Evolutionary conservation across 2,797 vertebrate species (phyloP), one percentile per base, ranked within the genome.

Genomic region (Sebastes matsubarae): DNA sequence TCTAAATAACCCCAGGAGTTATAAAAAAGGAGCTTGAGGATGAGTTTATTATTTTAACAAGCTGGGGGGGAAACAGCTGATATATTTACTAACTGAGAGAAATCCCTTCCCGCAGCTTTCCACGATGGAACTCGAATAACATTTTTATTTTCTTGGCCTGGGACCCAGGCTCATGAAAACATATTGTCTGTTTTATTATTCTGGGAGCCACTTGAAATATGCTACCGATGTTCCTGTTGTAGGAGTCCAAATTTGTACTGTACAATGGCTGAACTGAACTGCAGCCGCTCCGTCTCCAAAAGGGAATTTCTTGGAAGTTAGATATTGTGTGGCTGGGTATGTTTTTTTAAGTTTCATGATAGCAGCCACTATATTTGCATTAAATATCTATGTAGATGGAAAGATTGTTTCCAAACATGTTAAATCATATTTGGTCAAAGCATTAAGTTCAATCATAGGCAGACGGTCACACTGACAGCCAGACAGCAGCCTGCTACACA

Each of bases 171-270:
- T 89, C 68, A 54, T 91, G 86, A 89, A 88, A 90, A 85, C 80
- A 87, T 80, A 84, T 85, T 88, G 86, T 91, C 75, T 88, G 29
- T 78, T 89, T 90, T 89, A 86, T 84, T 89, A 90, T 86, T 89
- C 67, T 70, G 74, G 85, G 69, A 87, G n/a, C 64, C 54, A 64
- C 64, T 89, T 82, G 77, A 87, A 90, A 84, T 77, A 84, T 78
- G 80, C 78, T 83, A 87, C 84, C 86, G 82, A 89, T 91, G 87
- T 86, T 85, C 29, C 36, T 61, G 67, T 83, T 84, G 81, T 86
- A 67, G 12, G 83, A 71, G 66, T 78, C 29, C 18, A 52, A 8
- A 9, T 71, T 83, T 84, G 84, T 80, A 75, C 59, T 54, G 36
- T 30, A 27, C 11, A 22, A 60, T 73, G 65, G 73, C 68, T 87